phyloP scores from a whole-genome alignment of 2,797 vertebrate genomes.

The Pangasius larnaudii region DNA sequence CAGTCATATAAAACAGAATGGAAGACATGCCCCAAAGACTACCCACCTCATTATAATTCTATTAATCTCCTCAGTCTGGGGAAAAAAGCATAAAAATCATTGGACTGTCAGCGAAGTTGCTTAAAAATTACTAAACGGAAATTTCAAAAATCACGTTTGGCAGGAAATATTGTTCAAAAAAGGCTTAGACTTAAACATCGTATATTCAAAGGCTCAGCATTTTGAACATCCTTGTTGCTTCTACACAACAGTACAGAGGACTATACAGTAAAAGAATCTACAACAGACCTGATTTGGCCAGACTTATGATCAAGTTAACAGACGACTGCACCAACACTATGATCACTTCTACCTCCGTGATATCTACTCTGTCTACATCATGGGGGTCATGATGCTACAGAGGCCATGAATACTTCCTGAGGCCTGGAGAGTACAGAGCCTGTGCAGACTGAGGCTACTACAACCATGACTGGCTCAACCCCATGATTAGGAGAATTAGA shows the following conservation, averaged over 20 bases:
- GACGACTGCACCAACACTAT: conserved; percentile 77
- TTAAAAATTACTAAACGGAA: conserved; percentile 54
- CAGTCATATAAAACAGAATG: conserved; percentile 73
- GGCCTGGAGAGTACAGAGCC: conserved; percentile 75
- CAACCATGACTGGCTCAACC: conserved; percentile 72
- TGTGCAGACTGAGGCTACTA: conserved; percentile 77
- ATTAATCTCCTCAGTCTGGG: conserved; percentile 59
- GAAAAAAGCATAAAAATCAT: conserved; percentile 32
- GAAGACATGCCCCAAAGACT: conserved; percentile 66
- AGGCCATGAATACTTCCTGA: conserved; percentile 79
- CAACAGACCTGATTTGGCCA: conserved; percentile 76
- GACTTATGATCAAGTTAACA: conserved; percentile 78
- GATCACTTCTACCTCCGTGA: conserved; percentile 74
- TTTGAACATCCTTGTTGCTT: conserved; percentile 39
- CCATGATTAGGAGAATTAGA: conserved; percentile 79
- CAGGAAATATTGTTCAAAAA: conserved; percentile 48
- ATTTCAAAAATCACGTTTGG: conserved; percentile 49
- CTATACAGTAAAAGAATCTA: conserved; percentile 77
- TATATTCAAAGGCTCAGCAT: conserved; percentile 32
- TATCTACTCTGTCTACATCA: conserved; percentile 77
- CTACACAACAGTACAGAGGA: conserved; percentile 72
- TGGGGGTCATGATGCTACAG: conserved; percentile 72
- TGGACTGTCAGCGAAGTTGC: conserved; percentile 50
- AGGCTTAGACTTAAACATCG: conserved; percentile 35
- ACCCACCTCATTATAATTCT: conserved; percentile 70